phyloP scores from a whole-genome alignment of 2,797 vertebrate species.

The Leptatherina wallacei region DNA sequence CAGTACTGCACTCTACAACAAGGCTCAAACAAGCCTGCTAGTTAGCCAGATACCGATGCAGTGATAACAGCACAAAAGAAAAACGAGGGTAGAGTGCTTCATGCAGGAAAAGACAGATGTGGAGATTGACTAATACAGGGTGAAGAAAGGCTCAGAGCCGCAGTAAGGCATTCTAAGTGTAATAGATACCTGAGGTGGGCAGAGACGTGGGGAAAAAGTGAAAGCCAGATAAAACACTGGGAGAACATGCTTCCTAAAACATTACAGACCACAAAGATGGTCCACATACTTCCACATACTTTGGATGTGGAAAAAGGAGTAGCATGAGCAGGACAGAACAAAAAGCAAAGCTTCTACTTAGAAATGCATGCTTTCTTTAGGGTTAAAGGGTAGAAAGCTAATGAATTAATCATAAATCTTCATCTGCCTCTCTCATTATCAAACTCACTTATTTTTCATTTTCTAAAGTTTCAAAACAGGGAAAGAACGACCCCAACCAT shows the following conservation, averaged over 20 bases:
- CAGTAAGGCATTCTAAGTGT: conserved; percentile 8
- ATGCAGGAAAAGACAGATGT: conserved; percentile 39
- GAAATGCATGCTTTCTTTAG: conserved; percentile 1
- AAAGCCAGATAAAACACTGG: conserved; percentile 17
- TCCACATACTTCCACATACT: neutral
- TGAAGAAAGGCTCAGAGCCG: conserved; percentile 15
- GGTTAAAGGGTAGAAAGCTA: neutral
- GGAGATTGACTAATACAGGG: conserved; percentile 12
- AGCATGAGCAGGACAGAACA: conserved; percentile 8
- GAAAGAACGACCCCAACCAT: neutral
- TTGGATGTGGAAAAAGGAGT: neutral
- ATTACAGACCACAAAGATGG: conserved; percentile 9
- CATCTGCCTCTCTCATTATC: neutral
- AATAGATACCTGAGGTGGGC: neutral
- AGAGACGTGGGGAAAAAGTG: neutral
- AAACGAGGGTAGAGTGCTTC: conserved; percentile 16
- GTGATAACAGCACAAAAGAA: conserved; percentile 22
- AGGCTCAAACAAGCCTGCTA: conserved; percentile 7
- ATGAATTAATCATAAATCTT: neutral
- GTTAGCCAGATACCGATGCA: conserved; percentile 30
- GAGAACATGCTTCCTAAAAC: neutral
- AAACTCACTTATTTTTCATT: neutral
- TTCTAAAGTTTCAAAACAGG: neutral
- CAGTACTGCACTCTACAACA: conserved; percentile 10
- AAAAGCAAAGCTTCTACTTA: conserved; percentile 3